Conservation (phyloP, 2,888 invertebrate genomes). For the Mesorhabditis spiculigera region DNA sequence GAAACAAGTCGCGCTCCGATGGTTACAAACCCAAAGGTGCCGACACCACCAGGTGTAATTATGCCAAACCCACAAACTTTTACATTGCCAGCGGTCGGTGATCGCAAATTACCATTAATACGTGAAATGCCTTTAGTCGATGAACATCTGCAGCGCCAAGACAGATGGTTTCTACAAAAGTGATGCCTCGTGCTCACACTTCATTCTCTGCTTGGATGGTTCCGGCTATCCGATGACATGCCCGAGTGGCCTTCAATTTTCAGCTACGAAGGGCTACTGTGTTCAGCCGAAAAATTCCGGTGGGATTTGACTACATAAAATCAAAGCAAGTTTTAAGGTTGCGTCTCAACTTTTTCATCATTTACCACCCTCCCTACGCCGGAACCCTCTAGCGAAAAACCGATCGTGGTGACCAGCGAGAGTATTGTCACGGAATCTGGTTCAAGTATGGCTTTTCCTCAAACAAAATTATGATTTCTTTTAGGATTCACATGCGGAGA, state of each 20-base stretch:
- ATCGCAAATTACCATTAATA: constrained; percentile 11
- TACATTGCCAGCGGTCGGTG: background rate
- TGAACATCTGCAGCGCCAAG: constrained; percentile 14
- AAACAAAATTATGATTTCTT: background rate
- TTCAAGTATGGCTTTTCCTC: too few species aligned
- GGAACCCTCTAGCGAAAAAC: constrained; percentile 10
- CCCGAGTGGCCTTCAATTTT: constrained; percentile 45
- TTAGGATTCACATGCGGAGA: constrained; percentile 15
- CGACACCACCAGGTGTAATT: constrained; percentile 12
- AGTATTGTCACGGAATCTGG: too few species aligned
- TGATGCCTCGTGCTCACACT: constrained; percentile 27
- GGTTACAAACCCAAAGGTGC: constrained; percentile 17
- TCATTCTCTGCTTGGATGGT: constrained; percentile 46
- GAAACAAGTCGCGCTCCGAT: constrained; percentile 9
- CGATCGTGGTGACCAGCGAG: too few species aligned
- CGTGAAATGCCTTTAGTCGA: constrained; percentile 11
- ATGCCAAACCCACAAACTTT: background rate
- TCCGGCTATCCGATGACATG: constrained; percentile 34
- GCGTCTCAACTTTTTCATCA: constrained; percentile 11
- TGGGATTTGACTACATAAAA: constrained; percentile 8
- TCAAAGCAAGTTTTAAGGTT: constrained; percentile 5
- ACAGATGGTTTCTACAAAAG: constrained; percentile 41
- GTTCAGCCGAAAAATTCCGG: constrained; percentile 21
- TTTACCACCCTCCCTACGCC: constrained; percentile 20
- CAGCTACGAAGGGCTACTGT: constrained; percentile 37